Base-by-base conservation (phyloP, 2,888 invertebrate genomes). In the Lymantria dispar region DNA sequence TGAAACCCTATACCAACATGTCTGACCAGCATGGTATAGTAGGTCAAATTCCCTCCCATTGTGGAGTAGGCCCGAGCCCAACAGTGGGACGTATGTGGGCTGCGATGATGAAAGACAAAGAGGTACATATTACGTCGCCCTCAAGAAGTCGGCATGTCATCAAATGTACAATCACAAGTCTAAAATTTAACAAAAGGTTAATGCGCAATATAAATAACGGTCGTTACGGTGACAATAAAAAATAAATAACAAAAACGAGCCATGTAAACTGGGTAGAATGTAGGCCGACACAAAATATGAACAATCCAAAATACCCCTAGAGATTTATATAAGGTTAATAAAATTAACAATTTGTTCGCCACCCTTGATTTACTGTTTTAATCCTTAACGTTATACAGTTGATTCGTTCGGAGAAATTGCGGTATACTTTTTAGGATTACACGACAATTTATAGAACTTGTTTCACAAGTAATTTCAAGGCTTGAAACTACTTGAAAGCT, bases 311-410 rank as follows among this genome's bases (percentile, higher is more conserved):
- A 58, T 64, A 59, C 52, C 64, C 56, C 57, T 43, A 52, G 52
- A 54, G 64, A 65, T 62, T 64, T 64, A 64, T 59, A 57, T 49
- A 56, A 64, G 57, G 62, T 52, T 54, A 59, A 65, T 64, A 62
- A 64, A 64, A 64, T 66, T 64, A 68, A 56, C 62, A 68, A 66
- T 66, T 59, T 62, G 59, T 59, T 56, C 46, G 47, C 53, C 45
- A 52, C 36, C 40, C 50, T 56, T 64, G 64, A 66, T 68, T 64
- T 64, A 64, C 57, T 56, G 52, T 57, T 68, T 67, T 59, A 64
- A 62, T 68, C 57, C 57, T 54, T 56, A 67, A 50, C 49, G 50
- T 49, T 48, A 50, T 40, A 43, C 47, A 36, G 48, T 55, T 61
- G 61, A 65, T 58, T 64, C 51, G 58, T 58, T 56, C 48, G 29